Base-by-base conservation (phyloP, 1,140 invertebrate species). In the Pseudomyrmex sp. region DNA sequence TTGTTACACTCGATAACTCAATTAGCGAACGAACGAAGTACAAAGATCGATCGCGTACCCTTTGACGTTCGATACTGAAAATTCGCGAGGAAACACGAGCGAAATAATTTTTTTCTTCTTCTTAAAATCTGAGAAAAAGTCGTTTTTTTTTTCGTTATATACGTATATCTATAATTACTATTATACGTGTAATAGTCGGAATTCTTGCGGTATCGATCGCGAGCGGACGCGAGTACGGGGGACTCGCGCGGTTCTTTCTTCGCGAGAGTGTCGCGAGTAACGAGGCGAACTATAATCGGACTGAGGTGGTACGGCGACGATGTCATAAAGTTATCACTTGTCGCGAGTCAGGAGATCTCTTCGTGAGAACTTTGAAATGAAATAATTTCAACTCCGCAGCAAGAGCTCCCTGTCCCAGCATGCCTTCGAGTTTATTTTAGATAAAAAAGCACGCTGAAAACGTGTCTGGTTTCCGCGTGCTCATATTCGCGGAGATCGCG, bases 301-400 rank as follows among this genome's bases (percentile, higher is more conserved):
- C 59, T 48, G 12, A 58, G 15, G 18, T 35, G 7, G 35, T 72
- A 63, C 10, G 44, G 72, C 74, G 79, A 82, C 82, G 44, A 87
- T 85, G 68, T 91, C 89, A 82, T 84, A 88, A 89, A 91, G 88
- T 90, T 92, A 86, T 89, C 85, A 86, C 59, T 54, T 74, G 74
- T 66, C 83, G 65, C n/a, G 54, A 62, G 69, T 73, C 75, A 80
- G 83, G 76, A 84, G 84, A 91, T 92, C 88, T 92, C 89, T 86
- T 91, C 61, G 87, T 77, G 77, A 85, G 87, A 88, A 92, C 82
- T 87, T 91, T 82, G 84, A 85, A 85, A 89, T 89, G 87, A 92
- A 92, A 90, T 91, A 87, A 92, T 91, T 90, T 88, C 77, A 87
- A 87, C 82, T 89, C 84, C 52, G 66, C 50, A 52, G 79, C 58